Conservation (phyloP, 2,797 vertebrate genomes). For the Poeciliopsis turneri region DNA sequence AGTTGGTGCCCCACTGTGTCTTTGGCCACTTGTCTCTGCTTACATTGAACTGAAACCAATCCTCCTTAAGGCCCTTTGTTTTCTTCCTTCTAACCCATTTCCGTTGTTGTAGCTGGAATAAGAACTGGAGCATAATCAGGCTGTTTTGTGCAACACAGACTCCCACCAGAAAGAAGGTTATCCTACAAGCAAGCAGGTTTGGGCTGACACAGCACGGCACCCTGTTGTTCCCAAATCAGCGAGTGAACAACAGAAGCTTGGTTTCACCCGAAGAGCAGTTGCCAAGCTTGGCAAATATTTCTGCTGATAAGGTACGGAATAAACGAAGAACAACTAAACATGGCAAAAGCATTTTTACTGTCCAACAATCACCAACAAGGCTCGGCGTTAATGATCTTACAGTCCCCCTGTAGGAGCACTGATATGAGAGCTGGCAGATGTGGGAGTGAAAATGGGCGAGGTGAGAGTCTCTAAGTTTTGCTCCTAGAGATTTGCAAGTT, state of each 20-base stretch:
- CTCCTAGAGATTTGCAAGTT: constrained; percentile 10
- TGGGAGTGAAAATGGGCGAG: constrained; percentile 18
- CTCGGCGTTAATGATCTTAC: constrained; percentile 2
- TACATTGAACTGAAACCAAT: constrained; percentile 52
- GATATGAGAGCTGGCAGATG: constrained; percentile 18
- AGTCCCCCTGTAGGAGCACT: not conserved
- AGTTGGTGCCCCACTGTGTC: constrained; percentile 53
- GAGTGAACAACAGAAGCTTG: constrained; percentile 51
- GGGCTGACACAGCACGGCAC: constrained; percentile 43
- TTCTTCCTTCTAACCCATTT: constrained; percentile 23
- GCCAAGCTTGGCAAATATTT: constrained; percentile 38
- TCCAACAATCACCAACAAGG: not conserved
- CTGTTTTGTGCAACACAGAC: constrained; percentile 35
- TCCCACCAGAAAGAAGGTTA: constrained; percentile 48
- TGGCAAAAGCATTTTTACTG: constrained; percentile 34
- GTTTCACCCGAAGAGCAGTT: constrained; percentile 31
- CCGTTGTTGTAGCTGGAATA: constrained; percentile 22
- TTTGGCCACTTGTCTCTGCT: not conserved
- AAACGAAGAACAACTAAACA: constrained; percentile 54
- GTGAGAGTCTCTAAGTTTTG: constrained; percentile 18
- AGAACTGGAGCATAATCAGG: constrained; percentile 48
- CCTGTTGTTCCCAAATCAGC: constrained; percentile 55
- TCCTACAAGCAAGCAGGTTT: constrained; percentile 36
- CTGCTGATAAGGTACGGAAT: constrained; percentile 46
- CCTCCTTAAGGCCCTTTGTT: constrained; percentile 30